Conservation (phyloP, 2,888 invertebrate genomes). For the Cheilosia vernalis region DNA sequence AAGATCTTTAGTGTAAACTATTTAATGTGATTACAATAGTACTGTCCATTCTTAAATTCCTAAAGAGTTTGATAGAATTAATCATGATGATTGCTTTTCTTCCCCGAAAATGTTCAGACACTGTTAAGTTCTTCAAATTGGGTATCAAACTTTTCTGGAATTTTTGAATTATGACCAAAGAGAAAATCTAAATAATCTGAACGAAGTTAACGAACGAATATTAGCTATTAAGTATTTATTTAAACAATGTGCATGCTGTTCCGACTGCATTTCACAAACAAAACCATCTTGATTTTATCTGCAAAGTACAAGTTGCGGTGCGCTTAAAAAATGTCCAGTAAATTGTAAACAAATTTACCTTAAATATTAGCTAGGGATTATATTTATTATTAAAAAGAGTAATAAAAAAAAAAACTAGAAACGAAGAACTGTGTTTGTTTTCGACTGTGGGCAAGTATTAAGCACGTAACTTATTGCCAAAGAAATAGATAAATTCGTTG, state of each 20-base stretch:
- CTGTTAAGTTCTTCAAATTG: background rate
- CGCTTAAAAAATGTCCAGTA: conserved; percentile 53
- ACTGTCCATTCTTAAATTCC: background rate
- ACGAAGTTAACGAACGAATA: conserved; percentile 17
- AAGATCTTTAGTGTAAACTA: background rate
- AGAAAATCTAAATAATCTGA: background rate
- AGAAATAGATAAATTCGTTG: no score
- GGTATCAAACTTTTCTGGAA: conserved; percentile 29
- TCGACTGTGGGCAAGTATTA: background rate
- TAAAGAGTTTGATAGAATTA: conserved; percentile 1
- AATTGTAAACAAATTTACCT: conserved; percentile 35
- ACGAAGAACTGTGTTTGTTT: background rate
- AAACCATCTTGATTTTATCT: conserved; percentile 49
- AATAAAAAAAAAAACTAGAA: conserved; percentile 42
- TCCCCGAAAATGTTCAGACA: background rate
- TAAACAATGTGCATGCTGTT: conserved; percentile 45
- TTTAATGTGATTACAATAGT: conserved; percentile 25
- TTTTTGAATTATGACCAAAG: conserved; percentile 5
- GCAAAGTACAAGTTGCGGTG: conserved; percentile 63
- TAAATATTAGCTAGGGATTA: conserved; percentile 35
- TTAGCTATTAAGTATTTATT: conserved; percentile 42
- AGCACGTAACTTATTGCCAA: no score
- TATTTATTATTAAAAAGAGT: conserved; percentile 58
- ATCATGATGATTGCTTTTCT: no score
- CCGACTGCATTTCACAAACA: conserved; percentile 40